Conservation (phyloP, 2,888 invertebrate species). For the Protodeltote pygarga region DNA sequence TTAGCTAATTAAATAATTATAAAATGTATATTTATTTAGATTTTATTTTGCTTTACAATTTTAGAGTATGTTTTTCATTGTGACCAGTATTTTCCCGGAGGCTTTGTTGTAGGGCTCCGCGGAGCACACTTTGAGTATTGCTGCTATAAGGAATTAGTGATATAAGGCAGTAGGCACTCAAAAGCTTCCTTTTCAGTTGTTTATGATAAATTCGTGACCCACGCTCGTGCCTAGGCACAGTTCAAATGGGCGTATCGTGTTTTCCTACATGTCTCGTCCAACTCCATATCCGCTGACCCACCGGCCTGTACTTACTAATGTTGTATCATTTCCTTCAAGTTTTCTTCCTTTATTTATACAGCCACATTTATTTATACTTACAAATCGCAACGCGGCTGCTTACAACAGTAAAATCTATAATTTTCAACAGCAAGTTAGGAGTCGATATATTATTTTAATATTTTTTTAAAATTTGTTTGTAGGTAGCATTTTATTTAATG, state of each 20-base stretch:
- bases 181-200: constrained; percentile 56
- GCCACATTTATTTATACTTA: constrained; percentile 1
- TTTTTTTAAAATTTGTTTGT: too few relatives aligned
- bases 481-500: too few relatives aligned
- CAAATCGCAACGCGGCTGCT: constrained; percentile 9
- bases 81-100: too few relatives aligned
- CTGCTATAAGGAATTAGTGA: constrained; percentile 6
- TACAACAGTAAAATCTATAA: background rate
- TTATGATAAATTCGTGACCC: constrained; percentile 65
- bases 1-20: too few relatives aligned
- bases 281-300: constrained; percentile 34
- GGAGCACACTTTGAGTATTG: background rate
- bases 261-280: constrained; percentile 29
- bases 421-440: background rate
- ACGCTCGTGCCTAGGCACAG: constrained; percentile 49
- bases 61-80: too few relatives aligned
- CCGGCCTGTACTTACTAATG: constrained; percentile 35
- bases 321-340: constrained; percentile 21
- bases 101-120: background rate
- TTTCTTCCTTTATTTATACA: constrained; percentile 11
- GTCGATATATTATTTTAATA: too few relatives aligned
- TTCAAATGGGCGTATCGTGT: constrained; percentile 43
- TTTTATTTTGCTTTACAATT: too few relatives aligned
- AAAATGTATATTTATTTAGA: too few relatives aligned
- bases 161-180: constrained; percentile 11